Base-by-base conservation (phyloP, 2,888 invertebrate species). In the Drosophila hamatofila region DNA sequence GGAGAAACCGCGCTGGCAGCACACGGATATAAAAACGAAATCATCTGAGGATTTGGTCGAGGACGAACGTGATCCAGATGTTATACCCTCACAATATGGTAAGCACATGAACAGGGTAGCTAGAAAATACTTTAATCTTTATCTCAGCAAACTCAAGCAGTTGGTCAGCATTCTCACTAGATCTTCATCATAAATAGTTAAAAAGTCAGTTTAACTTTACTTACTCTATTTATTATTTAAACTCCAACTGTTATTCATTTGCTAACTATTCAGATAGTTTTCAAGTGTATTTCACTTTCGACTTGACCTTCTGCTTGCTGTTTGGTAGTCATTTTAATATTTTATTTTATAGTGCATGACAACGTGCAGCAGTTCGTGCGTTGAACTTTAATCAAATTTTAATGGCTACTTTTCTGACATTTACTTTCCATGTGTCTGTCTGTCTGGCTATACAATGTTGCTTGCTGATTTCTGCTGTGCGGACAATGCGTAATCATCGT, bases 51-150 rank as follows among this genome's bases (percentile, higher is more conserved):
- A 92, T 83, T 83, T 92, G 74, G 91, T 92, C 60, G 92, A 93
- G 77, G 92, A 93, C 72, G 92, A 92, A 84, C 91, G 93, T 74
- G 96, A 96, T 93, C 96, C 96, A 21, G 96, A 96, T 92, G 95
- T 96, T 71, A 96, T 96, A 91, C 96, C 96, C 75, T 95, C 95
- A 73, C 96, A 96, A 94, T 96, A 95, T 86, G 96, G 96, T 96
- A 93, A 86, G 91, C 54, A 27, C 16, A 51, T 69, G 42, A 42
- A 41, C 18, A 18, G 42, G 21, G 14, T 16, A 25, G 8, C 1
- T 16, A 7, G n/a, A n/a, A n/a, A n/a, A n/a, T n/a, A n/a, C n/a
- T n/a, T n/a, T n/a, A n/a, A n/a, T n/a, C n/a, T n/a, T n/a, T n/a
- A n/a, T n/a, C 2, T 37, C 4, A 25, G 7, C 2, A 9, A 4